Evolutionary conservation across 2,888 invertebrate genomes (phyloP).

Genomic region (Blomia tropicalis): DNA sequence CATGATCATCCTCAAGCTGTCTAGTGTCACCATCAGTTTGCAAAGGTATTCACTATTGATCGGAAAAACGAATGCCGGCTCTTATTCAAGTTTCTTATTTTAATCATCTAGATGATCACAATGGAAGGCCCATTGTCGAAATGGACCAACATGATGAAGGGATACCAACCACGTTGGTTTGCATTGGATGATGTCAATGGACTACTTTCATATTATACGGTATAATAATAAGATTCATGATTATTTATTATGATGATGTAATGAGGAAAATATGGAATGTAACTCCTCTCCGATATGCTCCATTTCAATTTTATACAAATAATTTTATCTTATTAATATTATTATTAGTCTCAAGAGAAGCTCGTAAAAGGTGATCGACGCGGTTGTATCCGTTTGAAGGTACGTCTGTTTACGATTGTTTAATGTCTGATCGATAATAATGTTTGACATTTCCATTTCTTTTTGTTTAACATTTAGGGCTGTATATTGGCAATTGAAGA

Average conservation of each 20-base stretch:
- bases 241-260: neutral
- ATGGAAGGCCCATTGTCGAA: slow-evolving; percentile 90
- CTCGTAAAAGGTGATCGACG: slow-evolving; percentile 92
- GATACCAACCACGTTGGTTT: slow-evolving; percentile 99
- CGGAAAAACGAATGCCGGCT: too few relatives aligned
- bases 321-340: slow-evolving; percentile 1
- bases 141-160: slow-evolving; percentile 95
- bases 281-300: neutral
- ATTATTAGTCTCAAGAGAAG: slow-evolving; percentile 78
- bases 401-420: slow-evolving; percentile 27
- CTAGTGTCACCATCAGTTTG: too few relatives aligned
- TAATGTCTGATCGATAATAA: too few relatives aligned
- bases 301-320: neutral
- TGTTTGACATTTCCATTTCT: too few relatives aligned
- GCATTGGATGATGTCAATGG: slow-evolving; percentile 93
- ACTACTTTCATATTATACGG: slow-evolving; percentile 89
- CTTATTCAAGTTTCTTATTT: neutral
- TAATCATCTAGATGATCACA: neutral
- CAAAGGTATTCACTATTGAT: too few relatives aligned
- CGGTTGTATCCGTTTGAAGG: slow-evolving; percentile 85
- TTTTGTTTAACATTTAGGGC: slow-evolving; percentile 40
- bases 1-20: too few relatives aligned
- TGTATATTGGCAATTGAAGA: slow-evolving; percentile 97
- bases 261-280: slow-evolving; percentile 2
- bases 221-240: slow-evolving; percentile 42